A percentile compares a stretch with the other conserved stretches of the same genome.
These are phyloP conservation scores for Rambutsinella grinnellia DNA, from an alignment of 2,888 invertebrate species.

Conservation along the genomic window DNA sequence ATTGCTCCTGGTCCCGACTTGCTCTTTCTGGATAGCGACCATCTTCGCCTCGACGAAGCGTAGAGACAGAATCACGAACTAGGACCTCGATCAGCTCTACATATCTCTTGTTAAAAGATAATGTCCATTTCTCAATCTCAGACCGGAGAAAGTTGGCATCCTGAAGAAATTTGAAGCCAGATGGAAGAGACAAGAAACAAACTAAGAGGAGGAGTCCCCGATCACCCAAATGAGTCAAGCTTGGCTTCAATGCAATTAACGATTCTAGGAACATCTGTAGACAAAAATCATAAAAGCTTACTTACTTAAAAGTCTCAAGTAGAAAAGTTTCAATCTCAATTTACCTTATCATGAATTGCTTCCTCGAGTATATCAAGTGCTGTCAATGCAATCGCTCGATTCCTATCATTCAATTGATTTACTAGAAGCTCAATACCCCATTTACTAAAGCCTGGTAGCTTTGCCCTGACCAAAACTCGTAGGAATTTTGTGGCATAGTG, in stretches of 20 bases:
- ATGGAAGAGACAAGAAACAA: slow-evolving; percentile 80
- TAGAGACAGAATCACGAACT: slow-evolving; percentile 87
- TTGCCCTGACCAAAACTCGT: slow-evolving; percentile 85
- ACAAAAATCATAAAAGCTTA: background rate
- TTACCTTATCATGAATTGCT: slow-evolving; percentile 89
- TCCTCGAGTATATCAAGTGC: slow-evolving; percentile 90
- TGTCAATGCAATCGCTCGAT: slow-evolving; percentile 82
- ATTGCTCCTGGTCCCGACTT: slow-evolving; percentile 71
- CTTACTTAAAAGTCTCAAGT: background rate
- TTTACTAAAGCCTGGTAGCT: slow-evolving; percentile 76
- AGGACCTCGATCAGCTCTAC: slow-evolving; percentile 90
- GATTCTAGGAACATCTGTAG: slow-evolving; percentile 80
- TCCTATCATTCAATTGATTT: slow-evolving; percentile 86
- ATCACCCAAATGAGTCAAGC: slow-evolving; percentile 80
- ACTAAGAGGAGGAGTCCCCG: slow-evolving; percentile 83
- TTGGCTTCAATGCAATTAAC: slow-evolving; percentile 79
- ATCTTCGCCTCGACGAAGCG: slow-evolving; percentile 84
- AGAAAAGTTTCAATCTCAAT: background rate
- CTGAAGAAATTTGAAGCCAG: slow-evolving; percentile 77
- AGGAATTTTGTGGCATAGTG: slow-evolving; percentile 94
- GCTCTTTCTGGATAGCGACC: slow-evolving; percentile 80
- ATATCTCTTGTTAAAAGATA: slow-evolving; percentile 84
- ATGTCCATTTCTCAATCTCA: slow-evolving; percentile 85
- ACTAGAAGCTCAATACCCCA: slow-evolving; percentile 92
- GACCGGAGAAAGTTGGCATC: slow-evolving; percentile 77